Evolutionary conservation across 2,113 vertebrate genomes (phyloP).

Genomic region (Gadus chalcogrammus): DNA sequence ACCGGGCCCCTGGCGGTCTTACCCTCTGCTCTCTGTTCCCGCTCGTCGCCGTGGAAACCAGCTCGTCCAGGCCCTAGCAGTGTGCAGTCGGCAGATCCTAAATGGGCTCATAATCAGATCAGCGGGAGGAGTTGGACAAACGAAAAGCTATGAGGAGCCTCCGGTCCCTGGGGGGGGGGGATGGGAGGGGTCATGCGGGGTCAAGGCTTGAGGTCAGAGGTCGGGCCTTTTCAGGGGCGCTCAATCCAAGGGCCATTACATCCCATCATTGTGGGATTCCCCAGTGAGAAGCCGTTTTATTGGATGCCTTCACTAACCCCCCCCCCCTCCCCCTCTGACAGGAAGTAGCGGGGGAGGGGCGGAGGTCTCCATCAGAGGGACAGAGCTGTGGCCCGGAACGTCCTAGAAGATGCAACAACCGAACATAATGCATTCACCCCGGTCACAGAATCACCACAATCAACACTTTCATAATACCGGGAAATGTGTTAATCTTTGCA

Average conservation of each 20-base stretch:
- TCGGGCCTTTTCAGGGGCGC: conserved; percentile 62
- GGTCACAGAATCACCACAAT: too few relatives aligned
- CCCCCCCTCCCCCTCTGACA: not conserved
- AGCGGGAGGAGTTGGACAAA: conserved; percentile 67
- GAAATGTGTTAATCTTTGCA: too few relatives aligned
- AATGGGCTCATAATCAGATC: conserved; percentile 71
- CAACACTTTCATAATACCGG: too few relatives aligned
- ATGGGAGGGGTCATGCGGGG: conserved; percentile 51
- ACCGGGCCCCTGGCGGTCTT: not conserved
- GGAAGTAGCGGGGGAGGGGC: not conserved
- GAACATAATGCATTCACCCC: too few relatives aligned
- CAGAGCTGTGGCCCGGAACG: too few relatives aligned
- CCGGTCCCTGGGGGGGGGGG: conserved; percentile 64
- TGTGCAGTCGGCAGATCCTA: conserved; percentile 61
- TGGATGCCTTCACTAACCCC: conserved; percentile 4
- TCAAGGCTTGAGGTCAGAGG: conserved; percentile 64
- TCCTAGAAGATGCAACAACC: too few relatives aligned
- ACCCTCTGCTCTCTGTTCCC: not conserved
- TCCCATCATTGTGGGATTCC: conserved; percentile 63
- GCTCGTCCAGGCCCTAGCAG: conserved; percentile 55
- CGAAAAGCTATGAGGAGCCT: conserved; percentile 61
- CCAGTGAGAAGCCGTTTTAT: conserved; percentile 38
- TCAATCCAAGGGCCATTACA: conserved; percentile 74
- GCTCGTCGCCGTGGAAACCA: conserved; percentile 36
- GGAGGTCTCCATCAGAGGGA: too few relatives aligned